A percentile compares a stretch with the other conserved stretches of the same genome.
Conservation (phyloP, 2,888 invertebrate genomes). For the Hymenopus coronatus region DNA sequence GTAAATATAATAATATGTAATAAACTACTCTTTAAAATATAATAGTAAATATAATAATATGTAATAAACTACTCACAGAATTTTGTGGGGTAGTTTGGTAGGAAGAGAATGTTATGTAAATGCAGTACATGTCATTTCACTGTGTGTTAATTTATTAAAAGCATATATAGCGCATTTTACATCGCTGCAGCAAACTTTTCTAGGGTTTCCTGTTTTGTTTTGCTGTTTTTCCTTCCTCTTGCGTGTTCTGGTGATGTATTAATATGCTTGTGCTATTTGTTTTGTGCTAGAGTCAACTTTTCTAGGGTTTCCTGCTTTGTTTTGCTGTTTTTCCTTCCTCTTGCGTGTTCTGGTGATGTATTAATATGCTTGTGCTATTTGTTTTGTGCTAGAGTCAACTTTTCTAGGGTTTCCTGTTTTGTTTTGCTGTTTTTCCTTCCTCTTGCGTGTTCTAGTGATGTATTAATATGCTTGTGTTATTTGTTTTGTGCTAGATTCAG, state of each 20-base stretch:
- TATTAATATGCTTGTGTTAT: background rate
- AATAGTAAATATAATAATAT: too few relatives aligned
- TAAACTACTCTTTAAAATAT: too few relatives aligned
- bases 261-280: background rate
- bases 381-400: too few relatives aligned
- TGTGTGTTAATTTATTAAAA: too few relatives aligned
- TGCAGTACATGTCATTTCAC: too few relatives aligned
- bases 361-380: constrained; percentile 5
- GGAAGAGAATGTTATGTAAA: too few relatives aligned
- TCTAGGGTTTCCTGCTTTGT: background rate
- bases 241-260: background rate
- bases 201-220: background rate
- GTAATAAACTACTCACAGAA: too few relatives aligned
- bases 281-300: too few relatives aligned
- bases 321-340: background rate
- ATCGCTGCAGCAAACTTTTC: too few relatives aligned
- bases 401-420: background rate
- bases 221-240: background rate
- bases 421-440: background rate
- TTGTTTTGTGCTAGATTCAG: constrained; percentile 53
- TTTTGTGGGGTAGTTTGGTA: too few relatives aligned
- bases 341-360: background rate
- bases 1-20: too few relatives aligned
- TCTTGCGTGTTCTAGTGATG: background rate
- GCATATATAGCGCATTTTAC: too few relatives aligned